Conservation (phyloP, 37 sponge, comb jelly and placozoan species). For the Amphimedon queenslandica region DNA sequence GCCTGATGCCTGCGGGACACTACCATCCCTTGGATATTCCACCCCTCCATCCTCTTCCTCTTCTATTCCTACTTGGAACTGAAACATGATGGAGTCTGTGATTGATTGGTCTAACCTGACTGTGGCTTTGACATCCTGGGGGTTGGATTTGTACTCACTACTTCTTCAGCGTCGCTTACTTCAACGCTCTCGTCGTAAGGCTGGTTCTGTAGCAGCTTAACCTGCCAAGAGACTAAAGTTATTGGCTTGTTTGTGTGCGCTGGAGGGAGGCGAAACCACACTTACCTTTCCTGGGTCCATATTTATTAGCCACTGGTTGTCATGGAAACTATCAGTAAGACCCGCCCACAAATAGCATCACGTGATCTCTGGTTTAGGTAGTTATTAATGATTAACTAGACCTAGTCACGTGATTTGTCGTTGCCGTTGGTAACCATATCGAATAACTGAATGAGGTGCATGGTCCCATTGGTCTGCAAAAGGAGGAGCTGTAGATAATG, state of each 20-base stretch:
- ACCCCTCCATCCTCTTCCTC: not conserved
- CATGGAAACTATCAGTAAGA: too few relatives aligned
- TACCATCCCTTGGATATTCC: too few relatives aligned
- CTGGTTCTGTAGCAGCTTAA: slow-evolving; percentile 72
- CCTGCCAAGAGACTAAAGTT: slow-evolving; percentile 6
- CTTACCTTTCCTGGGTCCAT: not conserved
- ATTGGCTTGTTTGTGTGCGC: too few relatives aligned
- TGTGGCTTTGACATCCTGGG: slow-evolving; percentile 23
- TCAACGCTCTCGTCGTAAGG: slow-evolving; percentile 95
- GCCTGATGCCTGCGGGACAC: too few relatives aligned
- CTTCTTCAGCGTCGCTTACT: slow-evolving; percentile 93
- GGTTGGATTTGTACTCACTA: slow-evolving; percentile 57
- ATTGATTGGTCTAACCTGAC: not conserved
- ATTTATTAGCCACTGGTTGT: not conserved
- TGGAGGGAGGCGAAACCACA: not conserved
- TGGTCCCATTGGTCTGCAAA: not conserved
- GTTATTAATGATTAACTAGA: not conserved
- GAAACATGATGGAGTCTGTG: too few relatives aligned
- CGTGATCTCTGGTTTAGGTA: not conserved
- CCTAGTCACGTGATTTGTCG: too few relatives aligned
- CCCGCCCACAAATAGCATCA: not conserved
- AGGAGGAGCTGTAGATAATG: slow-evolving; percentile 22
- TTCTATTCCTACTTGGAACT: slow-evolving; percentile 6
- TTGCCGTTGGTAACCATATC: too few relatives aligned
- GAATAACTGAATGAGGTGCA: not conserved